Evolutionary conservation across 2,797 vertebrate species (phyloP).

Genomic region (Pelodytes ibericus): DNA sequence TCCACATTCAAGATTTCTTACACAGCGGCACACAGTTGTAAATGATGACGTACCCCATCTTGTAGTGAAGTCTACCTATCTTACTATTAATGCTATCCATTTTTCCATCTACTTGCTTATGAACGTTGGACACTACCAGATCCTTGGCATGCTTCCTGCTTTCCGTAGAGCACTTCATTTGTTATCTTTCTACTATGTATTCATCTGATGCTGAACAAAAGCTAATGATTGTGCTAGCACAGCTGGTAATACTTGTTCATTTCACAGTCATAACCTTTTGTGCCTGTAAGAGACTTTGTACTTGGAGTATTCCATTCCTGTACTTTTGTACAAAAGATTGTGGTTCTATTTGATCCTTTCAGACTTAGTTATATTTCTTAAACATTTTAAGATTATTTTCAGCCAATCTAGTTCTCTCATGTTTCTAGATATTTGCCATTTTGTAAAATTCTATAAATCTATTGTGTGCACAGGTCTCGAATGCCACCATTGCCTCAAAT

Average conservation of each 20-base stretch:
- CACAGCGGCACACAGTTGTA: neutral
- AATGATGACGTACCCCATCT: neutral
- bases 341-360: neutral
- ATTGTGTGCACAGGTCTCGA: no score
- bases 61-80: neutral
- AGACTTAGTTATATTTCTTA: neutral
- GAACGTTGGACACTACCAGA: neutral
- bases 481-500: no score
- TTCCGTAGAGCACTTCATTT: constrained; percentile 7
- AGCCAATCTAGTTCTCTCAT: constrained; percentile 12
- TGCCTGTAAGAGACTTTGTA: constrained; percentile 9
- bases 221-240: constrained; percentile 25
- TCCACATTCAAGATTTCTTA: neutral
- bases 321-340: neutral
- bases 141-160: neutral
- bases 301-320: neutral
- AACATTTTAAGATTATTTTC: neutral
- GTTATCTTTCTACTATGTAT: constrained; percentile 18
- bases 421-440: neutral
- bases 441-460: neutral
- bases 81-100: neutral
- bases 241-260: constrained; percentile 27
- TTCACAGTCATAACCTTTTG: constrained; percentile 37
- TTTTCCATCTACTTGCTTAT: constrained; percentile 13
- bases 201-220: constrained; percentile 23